Evolutionary conservation across 2,113 vertebrate species (phyloP).

Genomic region (Scomber japonicus): DNA sequence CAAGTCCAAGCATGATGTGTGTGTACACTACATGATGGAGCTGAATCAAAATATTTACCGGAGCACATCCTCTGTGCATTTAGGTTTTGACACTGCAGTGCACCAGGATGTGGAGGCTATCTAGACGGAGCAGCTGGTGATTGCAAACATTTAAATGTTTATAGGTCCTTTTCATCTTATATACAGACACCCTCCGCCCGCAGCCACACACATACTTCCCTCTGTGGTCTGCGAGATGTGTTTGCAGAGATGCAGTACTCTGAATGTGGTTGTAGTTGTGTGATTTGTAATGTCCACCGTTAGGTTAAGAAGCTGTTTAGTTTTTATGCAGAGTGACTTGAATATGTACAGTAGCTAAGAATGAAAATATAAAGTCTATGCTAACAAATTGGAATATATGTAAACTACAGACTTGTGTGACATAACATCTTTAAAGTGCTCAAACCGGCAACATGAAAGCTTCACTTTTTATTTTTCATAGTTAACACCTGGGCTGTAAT

Average conservation of each 20-base stretch:
- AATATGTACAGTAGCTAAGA: background rate
- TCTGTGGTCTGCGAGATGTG: slow-evolving; percentile 56
- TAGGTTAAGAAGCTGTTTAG: slow-evolving; percentile 26
- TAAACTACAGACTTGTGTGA: background rate
- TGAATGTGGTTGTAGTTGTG: slow-evolving; percentile 33
- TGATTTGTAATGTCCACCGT: slow-evolving; percentile 7
- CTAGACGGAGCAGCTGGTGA: slow-evolving; percentile 78
- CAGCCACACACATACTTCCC: slow-evolving; percentile 60
- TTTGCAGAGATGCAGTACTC: slow-evolving; percentile 34
- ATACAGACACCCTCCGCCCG: slow-evolving; percentile 62
- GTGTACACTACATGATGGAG: slow-evolving; percentile 76
- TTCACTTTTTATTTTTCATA: slow-evolving; percentile 32
- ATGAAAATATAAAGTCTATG: background rate
- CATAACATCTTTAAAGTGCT: slow-evolving; percentile 13
- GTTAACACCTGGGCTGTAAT: slow-evolving; percentile 34
- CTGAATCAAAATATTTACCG: slow-evolving; percentile 82
- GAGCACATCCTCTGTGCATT: slow-evolving; percentile 80
- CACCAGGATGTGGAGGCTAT: slow-evolving; percentile 80
- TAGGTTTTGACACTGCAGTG: slow-evolving; percentile 74
- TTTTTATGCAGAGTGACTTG: background rate
- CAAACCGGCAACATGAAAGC: slow-evolving; percentile 7
- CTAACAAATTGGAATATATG: background rate
- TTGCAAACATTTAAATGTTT: slow-evolving; percentile 84
- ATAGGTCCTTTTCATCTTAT: slow-evolving; percentile 73
- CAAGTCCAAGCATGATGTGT: slow-evolving; percentile 69